phyloP scores from a whole-genome alignment of 2,797 vertebrate species.

The Enteromius mattozi region DNA sequence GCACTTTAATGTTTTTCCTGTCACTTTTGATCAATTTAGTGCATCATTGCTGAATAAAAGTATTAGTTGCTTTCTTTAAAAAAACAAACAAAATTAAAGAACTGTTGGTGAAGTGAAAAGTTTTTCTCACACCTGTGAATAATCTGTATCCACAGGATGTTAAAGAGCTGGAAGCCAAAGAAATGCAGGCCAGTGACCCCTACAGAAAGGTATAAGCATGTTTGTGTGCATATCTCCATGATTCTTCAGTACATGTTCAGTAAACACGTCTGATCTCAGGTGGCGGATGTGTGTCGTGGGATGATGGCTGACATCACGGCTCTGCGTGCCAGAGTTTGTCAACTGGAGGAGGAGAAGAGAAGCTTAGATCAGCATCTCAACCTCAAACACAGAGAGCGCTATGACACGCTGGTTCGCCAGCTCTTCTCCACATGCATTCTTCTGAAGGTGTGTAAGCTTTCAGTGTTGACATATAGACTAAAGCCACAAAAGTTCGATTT shows the following conservation, averaged over 20 bases:
- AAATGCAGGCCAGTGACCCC: conserved; percentile 38
- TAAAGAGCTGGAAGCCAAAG: conserved; percentile 60
- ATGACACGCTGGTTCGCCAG: conserved; percentile 74
- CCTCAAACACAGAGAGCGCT: conserved; percentile 73
- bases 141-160: conserved; percentile 63
- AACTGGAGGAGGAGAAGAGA: conserved; percentile 74
- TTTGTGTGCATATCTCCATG: neutral
- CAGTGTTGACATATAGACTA: neutral
- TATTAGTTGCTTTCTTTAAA: neutral
- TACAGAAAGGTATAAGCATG: conserved; percentile 60
- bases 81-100: no score
- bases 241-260: neutral
- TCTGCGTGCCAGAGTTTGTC: conserved; percentile 70
- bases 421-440: conserved; percentile 76
- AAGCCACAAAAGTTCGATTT: neutral
- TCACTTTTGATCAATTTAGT: neutral
- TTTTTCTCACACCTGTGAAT: neutral
- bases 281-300: conserved; percentile 69
- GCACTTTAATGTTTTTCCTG: neutral
- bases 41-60: neutral
- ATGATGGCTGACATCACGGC: conserved; percentile 79
- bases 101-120: neutral
- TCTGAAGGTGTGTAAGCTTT: conserved; percentile 74
- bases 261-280: conserved; percentile 58
- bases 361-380: conserved; percentile 68